phyloP scores from a whole-genome alignment of 2,797 vertebrate genomes.

The Gila robusta region DNA sequence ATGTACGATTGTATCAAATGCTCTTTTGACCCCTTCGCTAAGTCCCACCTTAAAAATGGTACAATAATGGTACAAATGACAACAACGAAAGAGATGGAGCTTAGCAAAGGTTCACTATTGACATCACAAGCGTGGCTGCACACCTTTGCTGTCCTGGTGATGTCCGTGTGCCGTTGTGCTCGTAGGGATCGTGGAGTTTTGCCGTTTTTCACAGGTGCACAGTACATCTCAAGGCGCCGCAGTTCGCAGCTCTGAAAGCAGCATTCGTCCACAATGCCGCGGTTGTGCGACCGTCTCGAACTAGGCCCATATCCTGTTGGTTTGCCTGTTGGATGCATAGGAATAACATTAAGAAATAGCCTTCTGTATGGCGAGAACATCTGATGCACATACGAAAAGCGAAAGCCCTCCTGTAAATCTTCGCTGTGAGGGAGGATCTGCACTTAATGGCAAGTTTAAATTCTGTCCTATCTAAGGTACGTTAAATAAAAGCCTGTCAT shows the following conservation, averaged over 20 bases:
- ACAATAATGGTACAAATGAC: background rate
- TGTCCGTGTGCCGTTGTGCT: slow-evolving; percentile 94
- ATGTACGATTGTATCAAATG: background rate
- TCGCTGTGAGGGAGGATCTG: background rate
- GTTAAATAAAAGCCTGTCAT: slow-evolving; percentile 38
- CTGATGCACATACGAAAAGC: background rate
- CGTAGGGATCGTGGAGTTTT: slow-evolving; percentile 93
- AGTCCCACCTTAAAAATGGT: background rate
- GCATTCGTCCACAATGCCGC: slow-evolving; percentile 98
- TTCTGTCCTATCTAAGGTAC: slow-evolving; percentile 5
- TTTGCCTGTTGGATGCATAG: slow-evolving; percentile 83
- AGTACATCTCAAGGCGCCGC: slow-evolving; percentile 97
- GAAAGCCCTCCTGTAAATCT: slow-evolving; percentile 5
- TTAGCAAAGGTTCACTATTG: background rate
- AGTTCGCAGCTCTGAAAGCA: slow-evolving; percentile 99
- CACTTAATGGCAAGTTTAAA: background rate
- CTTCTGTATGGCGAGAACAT: background rate
- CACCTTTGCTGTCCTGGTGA: slow-evolving; percentile 91
- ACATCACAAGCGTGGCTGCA: background rate
- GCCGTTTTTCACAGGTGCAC: slow-evolving; percentile 91
- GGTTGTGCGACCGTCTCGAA: slow-evolving; percentile 87
- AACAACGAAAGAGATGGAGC: background rate
- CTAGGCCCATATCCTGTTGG: slow-evolving; percentile 93
- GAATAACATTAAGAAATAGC: slow-evolving; percentile 6
- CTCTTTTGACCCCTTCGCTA: background rate